Conservation (phyloP, 2,113 vertebrate species). For the Sylvilagus bachmani region DNA sequence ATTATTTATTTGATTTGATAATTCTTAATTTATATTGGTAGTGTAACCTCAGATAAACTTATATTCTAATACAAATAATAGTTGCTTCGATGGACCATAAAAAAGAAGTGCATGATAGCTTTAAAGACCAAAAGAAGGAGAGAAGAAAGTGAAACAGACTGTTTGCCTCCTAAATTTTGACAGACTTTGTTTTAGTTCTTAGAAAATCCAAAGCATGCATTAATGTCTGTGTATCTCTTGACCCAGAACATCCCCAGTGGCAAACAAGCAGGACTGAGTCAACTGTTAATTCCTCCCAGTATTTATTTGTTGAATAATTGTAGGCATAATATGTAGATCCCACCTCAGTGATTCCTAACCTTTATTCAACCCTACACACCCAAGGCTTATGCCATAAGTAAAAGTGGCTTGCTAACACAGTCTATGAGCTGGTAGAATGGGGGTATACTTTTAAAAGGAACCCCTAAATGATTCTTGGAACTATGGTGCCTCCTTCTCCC, state of each 20-base stretch:
- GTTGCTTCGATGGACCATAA: not conserved
- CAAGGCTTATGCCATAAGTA: not conserved
- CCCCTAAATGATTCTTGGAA: not conserved
- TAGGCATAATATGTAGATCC: not conserved
- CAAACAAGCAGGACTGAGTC: not conserved
- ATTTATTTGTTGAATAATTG: not conserved
- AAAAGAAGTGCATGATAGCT: not conserved
- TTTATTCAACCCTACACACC: not conserved
- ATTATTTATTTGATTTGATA: constrained; percentile 53
- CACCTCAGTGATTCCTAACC: not conserved
- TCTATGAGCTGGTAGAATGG: not conserved
- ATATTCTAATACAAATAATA: not conserved
- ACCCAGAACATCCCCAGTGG: not conserved
- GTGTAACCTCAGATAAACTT: not conserved
- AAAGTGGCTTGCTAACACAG: not conserved
- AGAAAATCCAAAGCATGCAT: not conserved
- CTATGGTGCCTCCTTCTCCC: not conserved
- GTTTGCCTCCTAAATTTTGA: not conserved
- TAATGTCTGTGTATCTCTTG: not conserved
- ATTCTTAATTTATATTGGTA: constrained; percentile 11
- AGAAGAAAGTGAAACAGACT: not conserved
- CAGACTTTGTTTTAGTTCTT: not conserved
- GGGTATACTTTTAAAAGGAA: not conserved
- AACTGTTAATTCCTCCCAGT: not conserved
- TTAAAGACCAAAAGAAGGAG: not conserved